Conservation (phyloP, 2,797 vertebrate species). For the Hylomyscus alleni region DNA sequence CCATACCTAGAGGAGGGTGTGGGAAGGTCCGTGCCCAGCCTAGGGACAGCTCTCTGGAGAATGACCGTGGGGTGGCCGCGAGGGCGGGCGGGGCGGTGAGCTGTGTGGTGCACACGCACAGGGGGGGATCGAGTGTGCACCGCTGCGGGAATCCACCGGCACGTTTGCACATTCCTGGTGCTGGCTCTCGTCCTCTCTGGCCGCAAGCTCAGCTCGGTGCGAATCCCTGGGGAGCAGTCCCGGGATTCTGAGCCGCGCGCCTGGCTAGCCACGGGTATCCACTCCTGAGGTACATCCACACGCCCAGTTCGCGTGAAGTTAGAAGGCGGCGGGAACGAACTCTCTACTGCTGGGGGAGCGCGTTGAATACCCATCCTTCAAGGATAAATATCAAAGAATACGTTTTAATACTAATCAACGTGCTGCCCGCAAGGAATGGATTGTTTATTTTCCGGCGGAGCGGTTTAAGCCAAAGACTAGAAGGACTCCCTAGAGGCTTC, state of each 20-base stretch:
- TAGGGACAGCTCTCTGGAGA: background rate
- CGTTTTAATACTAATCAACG: background rate
- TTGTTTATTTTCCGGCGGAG: background rate
- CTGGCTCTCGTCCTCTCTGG: background rate
- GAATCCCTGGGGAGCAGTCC: background rate
- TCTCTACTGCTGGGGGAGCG: conserved; percentile 10
- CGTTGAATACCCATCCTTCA: background rate
- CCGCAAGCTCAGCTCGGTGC: background rate
- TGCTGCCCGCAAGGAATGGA: background rate
- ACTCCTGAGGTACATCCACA: background rate
- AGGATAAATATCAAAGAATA: background rate
- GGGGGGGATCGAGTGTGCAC: background rate
- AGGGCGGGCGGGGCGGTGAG: background rate
- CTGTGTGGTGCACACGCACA: background rate
- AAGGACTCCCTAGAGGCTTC: conserved; percentile 29
- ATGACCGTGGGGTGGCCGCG: background rate
- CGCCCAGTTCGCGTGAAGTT: conserved; percentile 64
- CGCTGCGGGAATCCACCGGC: background rate
- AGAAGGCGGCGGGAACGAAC: conserved; percentile 42
- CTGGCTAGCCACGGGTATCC: background rate
- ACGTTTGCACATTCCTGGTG: background rate
- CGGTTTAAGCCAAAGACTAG: background rate
- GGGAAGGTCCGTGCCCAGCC: background rate
- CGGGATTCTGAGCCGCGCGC: background rate
- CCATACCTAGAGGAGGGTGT: background rate